Conservation (phyloP, 2,888 invertebrate species). For the Drosophila emarginata region DNA sequence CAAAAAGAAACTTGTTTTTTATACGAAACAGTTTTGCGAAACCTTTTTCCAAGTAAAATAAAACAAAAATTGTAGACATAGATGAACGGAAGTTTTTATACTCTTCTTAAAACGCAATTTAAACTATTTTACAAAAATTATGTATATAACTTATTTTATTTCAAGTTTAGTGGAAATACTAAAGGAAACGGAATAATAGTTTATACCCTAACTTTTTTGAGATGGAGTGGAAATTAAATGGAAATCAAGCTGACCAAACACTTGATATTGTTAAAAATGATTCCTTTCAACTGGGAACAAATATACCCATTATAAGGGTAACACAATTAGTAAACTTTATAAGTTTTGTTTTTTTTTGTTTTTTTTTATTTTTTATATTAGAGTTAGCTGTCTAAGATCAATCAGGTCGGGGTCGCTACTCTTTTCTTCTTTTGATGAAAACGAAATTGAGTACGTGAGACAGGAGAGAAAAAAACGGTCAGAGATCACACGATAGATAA, state of each 20-base stretch:
- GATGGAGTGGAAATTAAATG: no score
- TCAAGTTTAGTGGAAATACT: no score
- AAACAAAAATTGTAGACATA: not conserved
- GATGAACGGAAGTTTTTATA: not conserved
- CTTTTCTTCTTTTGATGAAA: slow-evolving; percentile 35
- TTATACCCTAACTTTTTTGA: no score
- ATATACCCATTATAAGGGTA: not conserved
- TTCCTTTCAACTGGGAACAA: no score
- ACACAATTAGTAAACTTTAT: not conserved
- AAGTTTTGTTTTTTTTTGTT: slow-evolving; percentile 45
- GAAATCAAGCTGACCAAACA: no score
- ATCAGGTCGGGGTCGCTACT: slow-evolving; percentile 52
- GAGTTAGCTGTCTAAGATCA: slow-evolving; percentile 41
- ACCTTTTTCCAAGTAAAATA: slow-evolving; percentile 19
- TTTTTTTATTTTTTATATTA: slow-evolving; percentile 45
- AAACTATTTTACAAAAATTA: no score
- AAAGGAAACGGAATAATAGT: no score
- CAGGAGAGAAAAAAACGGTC: slow-evolving; percentile 42
- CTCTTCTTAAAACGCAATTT: not conserved
- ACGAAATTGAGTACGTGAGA: slow-evolving; percentile 64
- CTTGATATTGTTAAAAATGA: no score
- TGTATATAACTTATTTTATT: no score
- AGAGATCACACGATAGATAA: slow-evolving; percentile 30
- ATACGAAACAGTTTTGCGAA: slow-evolving; percentile 9
- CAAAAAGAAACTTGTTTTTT: slow-evolving; percentile 2